phyloP scores from a whole-genome alignment of 2,888 invertebrate species.

The Mechanitis messenoides region DNA sequence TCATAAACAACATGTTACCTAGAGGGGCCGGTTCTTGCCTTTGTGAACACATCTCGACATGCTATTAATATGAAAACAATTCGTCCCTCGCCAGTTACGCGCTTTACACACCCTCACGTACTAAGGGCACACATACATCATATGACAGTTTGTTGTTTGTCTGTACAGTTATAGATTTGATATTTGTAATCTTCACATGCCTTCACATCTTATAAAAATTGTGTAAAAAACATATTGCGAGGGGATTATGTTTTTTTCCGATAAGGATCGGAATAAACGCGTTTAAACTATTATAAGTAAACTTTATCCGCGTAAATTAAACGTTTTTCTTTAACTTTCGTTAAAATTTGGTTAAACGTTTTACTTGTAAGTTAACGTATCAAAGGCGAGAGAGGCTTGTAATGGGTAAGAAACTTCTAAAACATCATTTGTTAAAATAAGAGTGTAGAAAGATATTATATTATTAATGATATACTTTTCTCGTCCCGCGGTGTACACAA shows the following conservation, averaged over 20 bases:
- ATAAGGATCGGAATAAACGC: too few species aligned
- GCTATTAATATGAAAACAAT: constrained; percentile 76
- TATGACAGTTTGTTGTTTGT: background rate
- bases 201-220: too few species aligned
- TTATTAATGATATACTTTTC: constrained; percentile 4
- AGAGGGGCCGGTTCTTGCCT: constrained; percentile 43
- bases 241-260: too few species aligned
- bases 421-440: background rate
- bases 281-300: too few species aligned
- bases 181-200: too few species aligned
- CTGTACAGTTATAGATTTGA: background rate
- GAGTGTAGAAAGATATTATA: background rate
- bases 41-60: constrained; percentile 66
- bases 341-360: too few species aligned
- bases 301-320: too few species aligned
- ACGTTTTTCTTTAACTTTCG: too few species aligned
- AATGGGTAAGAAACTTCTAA: too few species aligned
- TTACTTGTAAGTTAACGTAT: too few species aligned
- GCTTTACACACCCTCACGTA: constrained; percentile 48
- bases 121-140: constrained; percentile 10
- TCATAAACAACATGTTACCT: constrained; percentile 49
- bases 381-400: too few species aligned
- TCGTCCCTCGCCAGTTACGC: constrained; percentile 63
- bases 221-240: too few species aligned
- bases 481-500: constrained; percentile 54